phyloP scores from a whole-genome alignment of 1,140 invertebrate genomes.

The Agrypnia vestita region DNA sequence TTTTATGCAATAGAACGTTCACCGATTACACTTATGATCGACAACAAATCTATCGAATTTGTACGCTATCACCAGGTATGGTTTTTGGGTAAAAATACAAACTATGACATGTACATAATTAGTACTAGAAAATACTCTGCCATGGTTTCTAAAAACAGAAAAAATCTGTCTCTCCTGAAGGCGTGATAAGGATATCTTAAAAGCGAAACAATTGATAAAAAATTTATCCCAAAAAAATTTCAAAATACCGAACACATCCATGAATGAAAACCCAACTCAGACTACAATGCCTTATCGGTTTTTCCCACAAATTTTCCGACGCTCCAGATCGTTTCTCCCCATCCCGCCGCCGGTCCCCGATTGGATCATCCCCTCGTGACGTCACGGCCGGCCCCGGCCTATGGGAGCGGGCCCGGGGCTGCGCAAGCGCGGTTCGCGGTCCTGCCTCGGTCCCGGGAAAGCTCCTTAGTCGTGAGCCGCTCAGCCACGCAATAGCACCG shows the following conservation, averaged over 20 bases:
- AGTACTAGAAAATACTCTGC: too few species aligned
- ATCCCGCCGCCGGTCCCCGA: conserved; percentile 46
- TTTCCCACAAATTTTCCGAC: conserved; percentile 21
- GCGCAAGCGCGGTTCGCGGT: conserved; percentile 62
- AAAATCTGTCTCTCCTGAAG: too few species aligned
- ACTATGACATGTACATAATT: too few species aligned
- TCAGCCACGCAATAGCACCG: conserved; percentile 41
- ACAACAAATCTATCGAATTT: too few species aligned
- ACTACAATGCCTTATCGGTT: conserved; percentile 1
- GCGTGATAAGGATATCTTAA: too few species aligned
- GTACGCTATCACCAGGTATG: too few species aligned
- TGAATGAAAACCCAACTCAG: conserved; percentile 35
- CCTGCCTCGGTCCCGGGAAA: conserved; percentile 57
- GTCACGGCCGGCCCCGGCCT: conserved; percentile 57
- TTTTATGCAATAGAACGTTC: too few species aligned
- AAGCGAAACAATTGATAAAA: too few species aligned
- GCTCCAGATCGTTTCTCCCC: background rate
- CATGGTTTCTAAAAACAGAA: too few species aligned
- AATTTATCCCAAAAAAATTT: too few species aligned
- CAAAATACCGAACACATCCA: background rate
- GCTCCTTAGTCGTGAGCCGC: conserved; percentile 54
- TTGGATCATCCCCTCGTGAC: conserved; percentile 63
- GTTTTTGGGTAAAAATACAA: too few species aligned
- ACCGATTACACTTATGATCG: too few species aligned
- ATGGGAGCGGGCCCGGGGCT: conserved; percentile 57